Conservation (phyloP, 2,888 invertebrate species). For the Pantelozetes paolii region DNA sequence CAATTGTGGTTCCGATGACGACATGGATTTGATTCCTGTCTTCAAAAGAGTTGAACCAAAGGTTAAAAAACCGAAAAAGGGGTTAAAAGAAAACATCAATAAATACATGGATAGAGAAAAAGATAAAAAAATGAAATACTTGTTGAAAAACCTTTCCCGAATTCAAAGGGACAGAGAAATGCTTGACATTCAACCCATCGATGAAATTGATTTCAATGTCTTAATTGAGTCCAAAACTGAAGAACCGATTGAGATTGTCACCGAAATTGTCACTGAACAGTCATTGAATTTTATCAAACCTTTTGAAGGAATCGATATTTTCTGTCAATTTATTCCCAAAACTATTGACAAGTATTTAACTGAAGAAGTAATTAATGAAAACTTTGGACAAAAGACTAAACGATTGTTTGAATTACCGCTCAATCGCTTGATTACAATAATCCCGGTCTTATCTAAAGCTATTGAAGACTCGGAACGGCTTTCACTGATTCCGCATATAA, state of each 20-base stretch:
- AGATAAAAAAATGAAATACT: neutral
- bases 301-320: slow-evolving; percentile 8
- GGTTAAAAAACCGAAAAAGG: neutral
- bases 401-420: neutral
- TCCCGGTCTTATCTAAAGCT: neutral
- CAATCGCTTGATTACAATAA: neutral
- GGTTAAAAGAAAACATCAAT: neutral
- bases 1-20: neutral
- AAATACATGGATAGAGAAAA: slow-evolving; percentile 28
- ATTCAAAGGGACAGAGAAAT: slow-evolving; percentile 3
- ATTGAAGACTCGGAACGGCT: neutral
- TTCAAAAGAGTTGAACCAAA: neutral
- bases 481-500: slow-evolving; percentile 7
- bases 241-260: neutral
- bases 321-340: neutral
- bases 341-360: slow-evolving; percentile 1
- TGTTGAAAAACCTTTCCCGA: neutral
- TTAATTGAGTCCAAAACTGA: neutral
- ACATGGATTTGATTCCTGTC: slow-evolving; percentile 4
- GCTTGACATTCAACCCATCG: neutral
- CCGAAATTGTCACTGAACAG: too few relatives aligned
- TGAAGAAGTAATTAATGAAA: neutral
- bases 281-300: too few relatives aligned
- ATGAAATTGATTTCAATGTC: neutral
- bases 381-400: neutral